Conservation (phyloP, 2,113 vertebrate species). For the Gracilinanus agilis region DNA sequence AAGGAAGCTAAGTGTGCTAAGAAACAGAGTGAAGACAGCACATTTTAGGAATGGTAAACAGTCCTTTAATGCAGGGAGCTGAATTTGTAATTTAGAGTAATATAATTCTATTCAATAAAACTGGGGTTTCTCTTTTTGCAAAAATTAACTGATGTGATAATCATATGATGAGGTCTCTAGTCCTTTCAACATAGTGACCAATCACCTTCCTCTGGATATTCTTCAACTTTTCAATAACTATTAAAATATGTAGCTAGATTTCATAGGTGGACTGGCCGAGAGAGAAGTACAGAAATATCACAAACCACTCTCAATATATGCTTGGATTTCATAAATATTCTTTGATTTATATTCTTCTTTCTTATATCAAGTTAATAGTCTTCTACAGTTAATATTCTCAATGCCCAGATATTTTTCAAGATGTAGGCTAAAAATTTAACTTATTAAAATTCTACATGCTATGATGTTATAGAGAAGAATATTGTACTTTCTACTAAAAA, state of each 20-base stretch:
- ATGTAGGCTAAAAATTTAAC: background rate
- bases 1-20: background rate
- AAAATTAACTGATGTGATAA: background rate
- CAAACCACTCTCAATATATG: background rate
- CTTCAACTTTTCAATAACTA: background rate
- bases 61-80: background rate
- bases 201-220: background rate
- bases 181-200: background rate
- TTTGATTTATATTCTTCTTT: background rate
- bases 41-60: background rate
- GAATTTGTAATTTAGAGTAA: background rate
- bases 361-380: background rate
- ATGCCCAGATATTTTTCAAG: background rate
- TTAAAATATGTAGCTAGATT: background rate
- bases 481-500: conserved; percentile 6
- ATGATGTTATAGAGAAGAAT: background rate
- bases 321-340: background rate
- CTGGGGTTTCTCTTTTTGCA: background rate
- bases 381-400: background rate
- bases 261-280: background rate
- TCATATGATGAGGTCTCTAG: background rate
- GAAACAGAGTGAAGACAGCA: background rate
- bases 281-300: background rate
- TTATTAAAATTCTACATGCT: background rate
- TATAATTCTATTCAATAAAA: too few species aligned